Evolutionary conservation across 35 echinoderm and acorn worm species (phyloP).

Genomic region (Apostichopus californicus): DNA sequence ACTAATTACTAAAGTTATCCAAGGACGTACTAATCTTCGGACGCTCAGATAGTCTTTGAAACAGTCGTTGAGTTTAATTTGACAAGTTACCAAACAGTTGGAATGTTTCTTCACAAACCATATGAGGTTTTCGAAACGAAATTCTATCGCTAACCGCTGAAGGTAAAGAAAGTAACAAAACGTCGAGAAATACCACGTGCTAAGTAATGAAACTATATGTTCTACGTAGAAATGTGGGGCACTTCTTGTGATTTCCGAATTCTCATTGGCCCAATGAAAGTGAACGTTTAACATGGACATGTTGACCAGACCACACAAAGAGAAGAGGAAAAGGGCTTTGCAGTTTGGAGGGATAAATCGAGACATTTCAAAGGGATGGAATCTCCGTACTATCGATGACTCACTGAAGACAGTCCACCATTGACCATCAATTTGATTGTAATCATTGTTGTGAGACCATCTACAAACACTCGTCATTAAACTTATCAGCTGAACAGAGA

Average conservation of each 20-base stretch:
- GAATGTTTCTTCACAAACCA: slow-evolving; percentile 29
- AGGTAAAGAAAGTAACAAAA: slow-evolving; percentile 20
- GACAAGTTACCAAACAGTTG: neutral
- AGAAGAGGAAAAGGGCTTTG: neutral
- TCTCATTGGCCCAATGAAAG: neutral
- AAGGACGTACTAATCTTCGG: slow-evolving; percentile 1
- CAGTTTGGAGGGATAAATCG: neutral
- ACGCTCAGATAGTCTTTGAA: slow-evolving; percentile 25
- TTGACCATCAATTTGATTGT: neutral
- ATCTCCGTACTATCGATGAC: neutral
- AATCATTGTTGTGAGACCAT: slow-evolving; percentile 41
- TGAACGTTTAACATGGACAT: neutral
- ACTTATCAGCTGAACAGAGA: slow-evolving; percentile 21
- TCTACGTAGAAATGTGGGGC: neutral
- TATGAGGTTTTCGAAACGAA: neutral
- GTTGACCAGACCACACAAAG: neutral
- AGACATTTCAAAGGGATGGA: slow-evolving; percentile 9
- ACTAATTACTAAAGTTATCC: slow-evolving; percentile 30
- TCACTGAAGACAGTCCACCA: slow-evolving; percentile 49
- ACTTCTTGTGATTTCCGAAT: neutral
- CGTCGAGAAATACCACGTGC: slow-evolving; percentile 30
- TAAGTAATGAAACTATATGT: neutral
- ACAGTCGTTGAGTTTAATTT: slow-evolving; percentile 14
- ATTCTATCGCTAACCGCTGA: neutral
- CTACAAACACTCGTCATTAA: neutral